Conservation (phyloP, 2,888 invertebrate species). For the Ceratothoa steindachneri region DNA sequence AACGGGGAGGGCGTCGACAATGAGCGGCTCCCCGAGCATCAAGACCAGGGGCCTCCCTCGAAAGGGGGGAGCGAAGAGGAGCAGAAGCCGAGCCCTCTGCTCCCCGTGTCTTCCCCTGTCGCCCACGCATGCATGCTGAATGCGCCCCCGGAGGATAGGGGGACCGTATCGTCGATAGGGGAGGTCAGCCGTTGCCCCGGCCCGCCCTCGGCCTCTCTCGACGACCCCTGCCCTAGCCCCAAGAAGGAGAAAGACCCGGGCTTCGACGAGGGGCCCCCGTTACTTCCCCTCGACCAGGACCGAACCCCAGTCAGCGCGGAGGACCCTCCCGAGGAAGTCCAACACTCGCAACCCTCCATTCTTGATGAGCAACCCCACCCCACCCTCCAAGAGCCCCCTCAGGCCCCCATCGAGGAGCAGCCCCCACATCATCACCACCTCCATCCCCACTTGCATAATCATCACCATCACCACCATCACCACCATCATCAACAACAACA, state of each 20-base stretch:
- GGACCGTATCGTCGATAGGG: too few relatives aligned
- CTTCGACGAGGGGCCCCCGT: neutral
- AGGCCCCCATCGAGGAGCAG: neutral
- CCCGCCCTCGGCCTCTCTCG: neutral
- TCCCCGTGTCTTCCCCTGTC: too few relatives aligned
- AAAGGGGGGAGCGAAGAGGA: neutral
- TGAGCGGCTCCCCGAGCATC: neutral
- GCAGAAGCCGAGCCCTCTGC: too few relatives aligned
- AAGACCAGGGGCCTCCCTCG: too few relatives aligned
- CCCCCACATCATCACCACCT: neutral
- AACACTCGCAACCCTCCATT: neutral
- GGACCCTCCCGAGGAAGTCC: neutral
- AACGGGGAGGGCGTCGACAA: neutral
- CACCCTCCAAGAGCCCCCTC: neutral
- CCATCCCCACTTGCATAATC: neutral
- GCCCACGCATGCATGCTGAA: neutral
- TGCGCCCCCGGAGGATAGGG: too few relatives aligned
- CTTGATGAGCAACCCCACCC: neutral
- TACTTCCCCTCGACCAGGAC: too few relatives aligned
- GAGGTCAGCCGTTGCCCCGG: neutral
- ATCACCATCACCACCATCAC: conserved; percentile 7
- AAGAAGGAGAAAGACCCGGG: too few relatives aligned
- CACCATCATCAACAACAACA: conserved; percentile 16
- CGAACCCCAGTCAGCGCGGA: too few relatives aligned
- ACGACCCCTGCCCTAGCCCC: neutral